phyloP scores from a whole-genome alignment of 2,797 vertebrate genomes.

The Spea hammondii region DNA sequence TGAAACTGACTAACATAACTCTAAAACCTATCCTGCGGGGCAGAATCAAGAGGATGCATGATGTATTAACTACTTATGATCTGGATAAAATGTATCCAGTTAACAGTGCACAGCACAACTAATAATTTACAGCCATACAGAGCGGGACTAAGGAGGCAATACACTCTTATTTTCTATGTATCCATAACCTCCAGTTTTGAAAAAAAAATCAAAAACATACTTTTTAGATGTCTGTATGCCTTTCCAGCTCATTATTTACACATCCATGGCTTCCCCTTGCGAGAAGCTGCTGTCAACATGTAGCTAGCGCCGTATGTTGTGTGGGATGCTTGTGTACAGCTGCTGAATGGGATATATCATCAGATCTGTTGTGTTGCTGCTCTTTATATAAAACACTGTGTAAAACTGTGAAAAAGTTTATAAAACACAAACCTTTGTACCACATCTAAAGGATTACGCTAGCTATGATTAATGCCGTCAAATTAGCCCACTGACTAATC shows the following conservation, averaged over 20 bases:
- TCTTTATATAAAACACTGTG: slow-evolving; percentile 39
- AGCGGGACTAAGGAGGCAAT: too few species aligned
- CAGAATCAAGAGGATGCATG: too few species aligned
- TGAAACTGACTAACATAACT: too few species aligned
- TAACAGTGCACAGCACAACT: too few species aligned
- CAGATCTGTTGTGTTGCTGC: slow-evolving; percentile 36
- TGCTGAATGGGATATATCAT: slow-evolving; percentile 36
- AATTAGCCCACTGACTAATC: slow-evolving; percentile 30
- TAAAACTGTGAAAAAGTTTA: slow-evolving; percentile 41
- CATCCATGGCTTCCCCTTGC: slow-evolving; percentile 19
- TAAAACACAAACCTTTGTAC: slow-evolving; percentile 41
- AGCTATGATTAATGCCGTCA: slow-evolving; percentile 30
- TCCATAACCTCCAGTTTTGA: not conserved
- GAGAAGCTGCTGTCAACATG: slow-evolving; percentile 25
- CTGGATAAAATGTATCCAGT: too few species aligned
- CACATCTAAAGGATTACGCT: slow-evolving; percentile 19
- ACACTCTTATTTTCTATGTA: not conserved
- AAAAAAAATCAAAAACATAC: not conserved
- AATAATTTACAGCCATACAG: too few species aligned
- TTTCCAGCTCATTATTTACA: slow-evolving; percentile 23
- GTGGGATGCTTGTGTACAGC: slow-evolving; percentile 33
- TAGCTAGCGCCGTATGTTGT: slow-evolving; percentile 39
- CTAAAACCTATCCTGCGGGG: too few species aligned
- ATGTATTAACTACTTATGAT: too few species aligned
- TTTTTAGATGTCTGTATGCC: slow-evolving; percentile 4